Evolutionary conservation across 2,888 invertebrate species (phyloP), one percentile per base, ranked within the genome.

Genomic region (Microctonus aethiopoides): DNA sequence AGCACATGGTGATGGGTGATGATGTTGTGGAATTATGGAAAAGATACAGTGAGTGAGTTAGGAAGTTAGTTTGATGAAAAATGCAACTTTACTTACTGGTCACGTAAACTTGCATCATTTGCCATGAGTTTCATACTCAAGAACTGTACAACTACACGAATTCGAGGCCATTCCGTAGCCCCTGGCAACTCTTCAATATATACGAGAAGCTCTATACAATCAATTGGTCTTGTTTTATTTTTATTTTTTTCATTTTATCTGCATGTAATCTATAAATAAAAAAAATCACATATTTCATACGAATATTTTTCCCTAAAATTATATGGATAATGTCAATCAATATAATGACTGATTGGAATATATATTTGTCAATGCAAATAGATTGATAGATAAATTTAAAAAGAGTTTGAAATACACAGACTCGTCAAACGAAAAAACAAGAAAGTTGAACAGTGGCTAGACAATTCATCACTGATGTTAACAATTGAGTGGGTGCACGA

Each of bases 61-160:
- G 54, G 54, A 46, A 67, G 46, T 41, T 46, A 22, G 34, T 69
- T 57, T 67, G 74, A 72, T 70, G 68, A 70, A 71, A 71, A 70
- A 67, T 69, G 73, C 68, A 69, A 73, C 72, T 84, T 81, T 75
- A 78, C 79, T 83, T 78, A 76, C 85, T 77, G 77, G 81, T 85
- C 85, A 85, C 85, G 85, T 83, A 83, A 77, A 71, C 79, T 79
- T 82, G 84, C 83, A 84, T 85, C 85, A 84, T 85, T 85, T 85
- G 83, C 84, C 81, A 84, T 84, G 83, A 83, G 84, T 84, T 85
- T 84, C 83, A 85, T 85, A 84, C 81, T 81, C n/a, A 79, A 83
- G 5, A 13, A 57, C 46, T 46, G 81, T 82, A 84, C 85, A 85
- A 85, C 81, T 85, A 81, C 74, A 77, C 79, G 78, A 78, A 80